These are phyloP conservation scores for Sceloporus undulatus DNA, from an alignment of 2,113 vertebrate genomes.

Conservation along the genomic window DNA sequence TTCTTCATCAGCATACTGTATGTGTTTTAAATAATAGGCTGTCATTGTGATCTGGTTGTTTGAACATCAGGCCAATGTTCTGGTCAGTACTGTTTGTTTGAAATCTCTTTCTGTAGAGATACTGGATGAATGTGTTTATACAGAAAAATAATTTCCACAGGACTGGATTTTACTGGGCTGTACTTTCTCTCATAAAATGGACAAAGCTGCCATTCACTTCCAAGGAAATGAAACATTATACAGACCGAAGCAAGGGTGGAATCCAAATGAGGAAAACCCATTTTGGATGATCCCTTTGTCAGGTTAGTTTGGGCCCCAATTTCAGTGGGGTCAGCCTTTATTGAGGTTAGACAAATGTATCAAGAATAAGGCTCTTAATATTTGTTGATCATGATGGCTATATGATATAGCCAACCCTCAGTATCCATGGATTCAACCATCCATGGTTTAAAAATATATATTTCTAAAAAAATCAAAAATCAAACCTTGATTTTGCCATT, in stretches of 20 bases:
- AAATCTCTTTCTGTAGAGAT: background rate
- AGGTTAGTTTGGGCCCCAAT: background rate
- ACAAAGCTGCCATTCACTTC: background rate
- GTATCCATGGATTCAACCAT: too few species aligned
- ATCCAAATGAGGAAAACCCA: background rate
- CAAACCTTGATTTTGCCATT: too few species aligned
- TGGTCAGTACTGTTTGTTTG: conserved; percentile 1
- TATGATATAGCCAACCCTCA: background rate
- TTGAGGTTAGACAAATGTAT: background rate
- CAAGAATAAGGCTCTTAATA: background rate
- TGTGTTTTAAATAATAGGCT: conserved; percentile 55
- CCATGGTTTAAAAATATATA: too few species aligned
- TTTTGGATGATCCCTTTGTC: background rate
- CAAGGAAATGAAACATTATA: background rate
- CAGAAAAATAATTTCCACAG: background rate
- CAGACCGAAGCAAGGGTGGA: background rate
- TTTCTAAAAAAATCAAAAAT: too few species aligned
- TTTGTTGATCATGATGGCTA: background rate
- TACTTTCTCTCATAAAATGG: background rate
- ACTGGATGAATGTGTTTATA: conserved; percentile 16
- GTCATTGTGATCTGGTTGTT: conserved; percentile 46
- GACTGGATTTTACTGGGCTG: conserved; percentile 35
- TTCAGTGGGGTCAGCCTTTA: background rate
- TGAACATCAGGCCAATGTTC: conserved; percentile 33
- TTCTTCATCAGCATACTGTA: conserved; percentile 66